Base-by-base conservation (phyloP, 2,888 invertebrate species). In the Siphlonurus alternatus region DNA sequence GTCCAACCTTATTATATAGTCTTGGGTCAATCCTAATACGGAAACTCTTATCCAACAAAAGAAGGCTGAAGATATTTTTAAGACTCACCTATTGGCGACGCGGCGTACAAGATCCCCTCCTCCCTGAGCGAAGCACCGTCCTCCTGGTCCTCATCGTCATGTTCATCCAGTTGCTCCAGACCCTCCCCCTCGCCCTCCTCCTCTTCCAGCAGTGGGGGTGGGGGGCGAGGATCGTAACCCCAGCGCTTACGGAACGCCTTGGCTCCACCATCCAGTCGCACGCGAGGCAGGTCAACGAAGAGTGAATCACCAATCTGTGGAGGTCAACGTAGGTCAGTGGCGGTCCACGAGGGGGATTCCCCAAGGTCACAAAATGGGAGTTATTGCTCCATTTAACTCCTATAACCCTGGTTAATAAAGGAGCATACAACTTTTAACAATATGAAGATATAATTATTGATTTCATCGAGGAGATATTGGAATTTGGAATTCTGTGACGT, bases 241-340 rank as follows among this genome's bases (percentile, higher is more conserved):
- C 86, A 75, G 73, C 82, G 74, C 74, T 82, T 73, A 70, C 84
- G 74, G 76, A 82, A 81, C 66, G 80, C 79, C 66, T 80, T 79
- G 59, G 82, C 80, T 1, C 86, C 86, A 23, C 83, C 85, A 73
- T 88, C 88, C 67, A 88, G 76, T 63, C 88, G 80, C 61, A 87
- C 83, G 18, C 85, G 79, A 23, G 86, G 86, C 66, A 86, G 74
- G 68, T 80, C 80, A 60, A 80, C 78, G 72, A 80, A 81, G 72
- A 80, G 74, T n/a, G 80, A 76, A 70, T 81, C 80, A 20, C 80
- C 79, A 69, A 80, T 74, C 81, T 81, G 73, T 1, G 72, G 70
- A 65, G 65, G n/a, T n/a, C n/a, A n/a, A n/a, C n/a, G n/a, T n/a
- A n/a, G n/a, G n/a, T n/a, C n/a, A n/a, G n/a, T n/a, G n/a, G n/a